Base-by-base conservation (phyloP, 2,888 invertebrate species). In the Dusona sp. region DNA sequence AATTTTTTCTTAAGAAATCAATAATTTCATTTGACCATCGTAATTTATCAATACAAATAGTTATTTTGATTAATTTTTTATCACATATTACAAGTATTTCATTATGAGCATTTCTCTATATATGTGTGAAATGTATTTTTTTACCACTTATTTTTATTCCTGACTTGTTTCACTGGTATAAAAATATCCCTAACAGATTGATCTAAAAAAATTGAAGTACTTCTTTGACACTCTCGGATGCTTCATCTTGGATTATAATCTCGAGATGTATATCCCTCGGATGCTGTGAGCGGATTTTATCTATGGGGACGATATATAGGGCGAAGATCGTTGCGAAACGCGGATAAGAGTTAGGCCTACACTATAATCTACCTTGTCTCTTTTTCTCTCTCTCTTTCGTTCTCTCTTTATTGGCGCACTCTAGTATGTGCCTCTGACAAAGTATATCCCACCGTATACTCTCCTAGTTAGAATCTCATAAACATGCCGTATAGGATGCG, bases 401-500 rank as follows among this genome's bases (percentile, higher is more conserved):
- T 33, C 33, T 42, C 65, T 79, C 67, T 70, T 51, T 73, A 67
- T 61, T 73, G 67, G 19, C 51, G 38, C 51, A 48, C 74, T 68
- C 42, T 51, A 33, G 48, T 65, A 77, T 83, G 73, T 70, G 61
- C 67, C 38, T 65, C 29, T 67, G 72, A 77, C 68, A 54, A 54
- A 67, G 65, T 77, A 77, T 79, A 45, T 65, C 64, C 75, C 70
- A 84, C 78, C 74, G 81, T 65, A 74, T 70, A 80, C 77, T 72
- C 68, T 38, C 72, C 77, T 67, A 80, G 83, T 83, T 80, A 83
- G 86, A 88, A 86, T 86, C 88, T 89, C 90, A 88, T 90, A 90
- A 90, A 90, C 89, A 90, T 89, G 89, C 90, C 90, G 83, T 85
- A 73, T 64, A 36, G 86, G 72, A 80, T 83, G 83, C 84, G 85